Evolutionary conservation across 2,113 vertebrate genomes (phyloP), one percentile per base, ranked within the genome.

Genomic region (Spermophilus dauricus): DNA sequence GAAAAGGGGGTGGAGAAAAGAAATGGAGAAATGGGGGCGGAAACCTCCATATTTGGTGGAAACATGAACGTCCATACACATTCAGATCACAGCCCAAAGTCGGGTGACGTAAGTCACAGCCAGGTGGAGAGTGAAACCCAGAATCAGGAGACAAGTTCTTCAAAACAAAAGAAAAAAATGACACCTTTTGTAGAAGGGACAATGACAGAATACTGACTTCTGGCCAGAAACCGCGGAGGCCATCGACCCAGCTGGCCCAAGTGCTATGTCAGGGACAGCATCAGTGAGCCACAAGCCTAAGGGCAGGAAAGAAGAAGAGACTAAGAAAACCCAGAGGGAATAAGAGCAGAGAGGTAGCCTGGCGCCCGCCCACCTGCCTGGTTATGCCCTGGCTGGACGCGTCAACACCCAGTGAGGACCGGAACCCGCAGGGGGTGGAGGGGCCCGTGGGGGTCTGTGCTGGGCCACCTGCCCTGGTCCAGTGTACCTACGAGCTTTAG

Each of bases 101-200:
- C 0, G 37, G 10, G 13, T 4, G 24, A 30, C 16, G 10, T 30
- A 10, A 42, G 5, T 14, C 48, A 22, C 12, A 0, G 0, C 5
- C 0, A 34, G n/a, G 18, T 1, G 1, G 32, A 6, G 8, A 0
- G 17, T 6, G 28, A 7, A 0, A 11, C 2, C 20, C 2, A 20
- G 42, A 9, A 13, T 45, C 12, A 22, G 24, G 32, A 17, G 58
- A 45, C 24, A 37, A 26, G 0, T 2, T 89, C 51, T 18, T 9
- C 16, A 8, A 22, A 26, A 16, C 48, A 28, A 39, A 8, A 14
- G 70, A 56, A 28, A 22, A 42, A 67, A 78, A 32, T 7, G 53
- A 5, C 18, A 0, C n/a, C 0, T 13, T 34, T 28, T 51, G 3
- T 10, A 28, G 20, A 34, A 7, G 4, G 9, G 28, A 20, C 26